Conservation (phyloP, 23 tunicate genomes). For the Ciona savignyi region DNA sequence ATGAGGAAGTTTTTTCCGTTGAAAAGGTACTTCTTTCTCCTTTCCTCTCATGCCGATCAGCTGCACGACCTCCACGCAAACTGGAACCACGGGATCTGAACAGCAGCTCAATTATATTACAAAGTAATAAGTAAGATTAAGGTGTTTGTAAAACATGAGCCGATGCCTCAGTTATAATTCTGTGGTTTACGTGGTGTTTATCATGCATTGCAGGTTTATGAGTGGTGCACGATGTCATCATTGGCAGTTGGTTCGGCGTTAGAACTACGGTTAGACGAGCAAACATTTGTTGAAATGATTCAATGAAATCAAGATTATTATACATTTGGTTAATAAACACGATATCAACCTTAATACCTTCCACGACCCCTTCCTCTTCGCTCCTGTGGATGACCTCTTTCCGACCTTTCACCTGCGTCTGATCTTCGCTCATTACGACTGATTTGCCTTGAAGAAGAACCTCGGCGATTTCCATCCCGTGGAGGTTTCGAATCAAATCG, state of each 20-base stretch:
- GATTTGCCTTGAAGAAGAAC: not conserved
- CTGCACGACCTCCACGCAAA: not conserved
- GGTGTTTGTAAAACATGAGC: not conserved
- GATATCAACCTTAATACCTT: slow-evolving; percentile 1
- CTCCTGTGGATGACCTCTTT: slow-evolving; percentile 9
- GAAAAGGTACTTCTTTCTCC: not conserved
- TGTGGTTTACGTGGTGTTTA: slow-evolving; percentile 9
- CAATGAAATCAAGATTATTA: too few relatives aligned
- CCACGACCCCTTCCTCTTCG: slow-evolving; percentile 5
- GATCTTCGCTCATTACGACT: not conserved
- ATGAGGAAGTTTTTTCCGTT: not conserved
- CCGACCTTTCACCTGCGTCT: slow-evolving; percentile 16
- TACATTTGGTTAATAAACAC: too few relatives aligned
- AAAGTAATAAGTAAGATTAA: too few relatives aligned
- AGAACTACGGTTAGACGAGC: too few relatives aligned
- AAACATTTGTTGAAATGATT: too few relatives aligned
- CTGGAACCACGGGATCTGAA: not conserved
- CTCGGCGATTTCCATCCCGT: not conserved
- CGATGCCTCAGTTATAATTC: slow-evolving; percentile 11
- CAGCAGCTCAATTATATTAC: too few relatives aligned
- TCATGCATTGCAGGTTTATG: slow-evolving; percentile 9
- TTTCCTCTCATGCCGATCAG: not conserved
- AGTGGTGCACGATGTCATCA: slow-evolving; percentile 46
- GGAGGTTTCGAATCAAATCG: not conserved
- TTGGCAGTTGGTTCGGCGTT: too few relatives aligned